Conservation (phyloP, 2,797 vertebrate genomes). For the Phyllotis vaccarum region DNA sequence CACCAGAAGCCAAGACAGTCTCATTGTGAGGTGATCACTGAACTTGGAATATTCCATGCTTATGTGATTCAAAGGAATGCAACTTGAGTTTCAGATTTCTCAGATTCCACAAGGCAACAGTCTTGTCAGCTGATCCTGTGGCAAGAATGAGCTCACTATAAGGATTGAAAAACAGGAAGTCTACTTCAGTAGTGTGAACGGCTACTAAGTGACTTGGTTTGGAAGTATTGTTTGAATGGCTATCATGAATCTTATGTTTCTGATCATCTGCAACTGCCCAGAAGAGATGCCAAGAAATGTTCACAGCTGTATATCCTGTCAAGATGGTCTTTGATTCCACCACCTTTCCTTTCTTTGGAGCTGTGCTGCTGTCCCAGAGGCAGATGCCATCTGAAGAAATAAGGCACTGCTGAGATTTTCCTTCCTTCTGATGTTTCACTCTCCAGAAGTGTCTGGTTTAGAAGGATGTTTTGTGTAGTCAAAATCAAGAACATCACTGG, state of each 20-base stretch:
- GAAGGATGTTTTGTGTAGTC: background rate
- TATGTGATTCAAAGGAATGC: background rate
- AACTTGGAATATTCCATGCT: background rate
- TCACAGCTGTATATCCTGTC: background rate
- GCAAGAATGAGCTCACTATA: background rate
- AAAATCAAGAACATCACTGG: background rate
- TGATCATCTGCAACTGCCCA: too few relatives aligned
- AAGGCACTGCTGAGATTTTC: background rate
- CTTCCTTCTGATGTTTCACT: background rate
- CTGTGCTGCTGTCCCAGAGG: background rate
- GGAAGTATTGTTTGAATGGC: background rate
- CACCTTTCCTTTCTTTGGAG: background rate
- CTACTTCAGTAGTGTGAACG: background rate
- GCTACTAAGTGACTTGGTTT: background rate
- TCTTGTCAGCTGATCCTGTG: background rate
- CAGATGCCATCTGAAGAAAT: background rate
- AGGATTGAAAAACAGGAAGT: background rate
- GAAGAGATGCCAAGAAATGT: background rate
- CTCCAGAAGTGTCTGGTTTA: background rate
- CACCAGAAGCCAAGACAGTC: background rate
- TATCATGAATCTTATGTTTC: background rate
- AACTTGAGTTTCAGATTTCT: background rate
- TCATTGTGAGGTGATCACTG: background rate
- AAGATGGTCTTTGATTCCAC: background rate
- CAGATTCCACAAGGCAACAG: background rate